Evolutionary conservation across 2,888 invertebrate genomes (phyloP), one percentile per base, ranked within the genome.

Genomic region (Adineta ricciae): DNA sequence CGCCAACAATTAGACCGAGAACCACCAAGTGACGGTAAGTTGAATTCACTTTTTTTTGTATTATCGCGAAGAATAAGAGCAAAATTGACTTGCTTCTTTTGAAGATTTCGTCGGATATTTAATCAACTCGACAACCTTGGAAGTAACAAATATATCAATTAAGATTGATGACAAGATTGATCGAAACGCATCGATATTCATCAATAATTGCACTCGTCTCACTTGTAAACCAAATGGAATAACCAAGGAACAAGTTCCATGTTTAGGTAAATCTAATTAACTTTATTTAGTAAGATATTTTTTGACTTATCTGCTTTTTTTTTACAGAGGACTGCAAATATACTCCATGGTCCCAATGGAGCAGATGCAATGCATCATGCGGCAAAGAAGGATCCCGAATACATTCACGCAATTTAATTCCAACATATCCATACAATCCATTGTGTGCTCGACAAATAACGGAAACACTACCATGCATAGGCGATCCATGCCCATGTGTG

Each of bases 121-220:
- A 41, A 78, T 78, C 2, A 84, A 85, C 49, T 11, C 27, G 32
- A 73, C 84, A 46, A 46, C 73, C 38, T 27, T n/a, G 54, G 21
- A 19, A 36, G 24, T 32, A 36, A 50, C 72, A 36, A 27, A 73
- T 27, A 56, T 9, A 38, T 1, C 49, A 7, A 64, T 85, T 50
- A 7, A 73, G 14, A 78, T 85, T 32, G 84, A 46, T 52, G 85
- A 85, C 36, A 56, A 19, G 24, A 24, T 85, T 52, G 27, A 73
- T 56, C 36, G 32, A 41, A 49, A 50, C 38, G 36, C 83, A 7
- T 24, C 38, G 32, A 36, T 85, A 54, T 64, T 24, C 32, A 73
- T 50, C 14, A 78, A 85, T 84, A 41, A 72, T 41, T 85, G 85
- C n/a, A 84, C 85, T 7, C 54, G 72, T 27, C 41, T 85, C 19